A percentile compares a stretch with the other conserved stretches of the same genome.
Conservation (phyloP, 2,797 vertebrate genomes). For the Rhinoraja longicauda region DNA sequence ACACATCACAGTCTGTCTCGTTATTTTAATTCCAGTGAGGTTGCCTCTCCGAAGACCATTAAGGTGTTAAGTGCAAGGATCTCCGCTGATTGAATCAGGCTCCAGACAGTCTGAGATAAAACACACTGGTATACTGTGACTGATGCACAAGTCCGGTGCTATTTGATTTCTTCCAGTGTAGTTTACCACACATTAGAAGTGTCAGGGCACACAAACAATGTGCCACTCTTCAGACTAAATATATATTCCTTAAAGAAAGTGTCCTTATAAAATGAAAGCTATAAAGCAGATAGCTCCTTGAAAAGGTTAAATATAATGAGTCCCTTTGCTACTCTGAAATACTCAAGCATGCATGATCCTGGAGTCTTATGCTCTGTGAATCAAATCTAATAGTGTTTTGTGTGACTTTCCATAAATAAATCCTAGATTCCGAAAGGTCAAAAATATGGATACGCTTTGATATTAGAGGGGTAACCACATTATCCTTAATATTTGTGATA, state of each 20-base stretch:
- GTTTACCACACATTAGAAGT: slow-evolving; percentile 18
- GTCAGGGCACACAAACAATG: slow-evolving; percentile 30
- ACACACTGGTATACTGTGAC: slow-evolving; percentile 47
- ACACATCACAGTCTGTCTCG: slow-evolving; percentile 60
- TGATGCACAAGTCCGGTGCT: slow-evolving; percentile 44
- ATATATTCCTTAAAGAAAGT: slow-evolving; percentile 18
- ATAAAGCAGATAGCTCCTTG: background rate
- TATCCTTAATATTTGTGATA: slow-evolving; percentile 6
- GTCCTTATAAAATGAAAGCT: background rate
- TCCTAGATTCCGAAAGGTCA: slow-evolving; percentile 1
- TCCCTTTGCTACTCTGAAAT: slow-evolving; percentile 28
- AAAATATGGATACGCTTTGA: background rate
- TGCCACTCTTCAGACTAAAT: background rate
- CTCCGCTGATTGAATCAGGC: slow-evolving; percentile 55
- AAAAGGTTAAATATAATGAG: slow-evolving; percentile 24
- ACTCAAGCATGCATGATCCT: background rate
- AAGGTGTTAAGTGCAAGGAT: slow-evolving; percentile 64
- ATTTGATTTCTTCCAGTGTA: slow-evolving; percentile 26
- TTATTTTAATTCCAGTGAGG: slow-evolving; percentile 54
- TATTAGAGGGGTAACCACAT: background rate
- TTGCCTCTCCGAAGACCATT: slow-evolving; percentile 58
- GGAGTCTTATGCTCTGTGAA: background rate
- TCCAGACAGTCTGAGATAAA: slow-evolving; percentile 67
- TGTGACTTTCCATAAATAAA: slow-evolving; percentile 3
- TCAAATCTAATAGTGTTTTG: background rate